Evolutionary conservation across 2,113 vertebrate genomes (phyloP).

Genomic region (Dromiciops gliroides): DNA sequence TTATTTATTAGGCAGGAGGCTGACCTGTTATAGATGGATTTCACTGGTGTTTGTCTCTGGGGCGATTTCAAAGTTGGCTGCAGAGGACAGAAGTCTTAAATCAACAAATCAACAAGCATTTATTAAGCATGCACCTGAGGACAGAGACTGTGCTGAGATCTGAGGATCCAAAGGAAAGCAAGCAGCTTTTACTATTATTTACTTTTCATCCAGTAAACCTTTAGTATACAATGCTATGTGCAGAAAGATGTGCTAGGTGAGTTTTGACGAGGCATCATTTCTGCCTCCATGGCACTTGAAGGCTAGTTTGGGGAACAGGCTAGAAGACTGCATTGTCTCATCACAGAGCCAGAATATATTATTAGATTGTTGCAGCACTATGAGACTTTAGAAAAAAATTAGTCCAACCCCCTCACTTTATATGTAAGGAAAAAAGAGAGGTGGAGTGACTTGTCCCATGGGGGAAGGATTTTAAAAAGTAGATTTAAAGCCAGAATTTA

Average conservation of each 20-base stretch:
- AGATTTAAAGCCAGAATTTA: background rate
- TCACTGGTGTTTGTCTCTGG: background rate
- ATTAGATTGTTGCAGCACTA: background rate
- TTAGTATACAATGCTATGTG: background rate
- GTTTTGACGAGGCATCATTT: background rate
- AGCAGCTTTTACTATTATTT: background rate
- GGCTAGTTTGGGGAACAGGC: background rate
- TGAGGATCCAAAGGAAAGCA: background rate
- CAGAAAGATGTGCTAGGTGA: background rate
- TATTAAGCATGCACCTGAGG: background rate
- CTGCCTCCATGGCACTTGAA: background rate
- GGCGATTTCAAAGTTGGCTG: background rate
- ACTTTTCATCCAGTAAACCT: background rate
- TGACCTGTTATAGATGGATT: background rate
- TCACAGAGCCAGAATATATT: background rate
- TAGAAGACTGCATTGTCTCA: background rate
- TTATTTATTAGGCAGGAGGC: background rate
- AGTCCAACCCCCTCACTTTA: background rate
- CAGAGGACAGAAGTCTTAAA: background rate
- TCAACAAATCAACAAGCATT: background rate
- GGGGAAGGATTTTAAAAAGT: background rate
- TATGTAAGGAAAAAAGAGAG: background rate
- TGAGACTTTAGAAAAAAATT: background rate
- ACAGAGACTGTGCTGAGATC: background rate
- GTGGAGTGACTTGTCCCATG: background rate